Base-by-base conservation (phyloP, 2,797 vertebrate species). In the Halcyon leucocephala region DNA sequence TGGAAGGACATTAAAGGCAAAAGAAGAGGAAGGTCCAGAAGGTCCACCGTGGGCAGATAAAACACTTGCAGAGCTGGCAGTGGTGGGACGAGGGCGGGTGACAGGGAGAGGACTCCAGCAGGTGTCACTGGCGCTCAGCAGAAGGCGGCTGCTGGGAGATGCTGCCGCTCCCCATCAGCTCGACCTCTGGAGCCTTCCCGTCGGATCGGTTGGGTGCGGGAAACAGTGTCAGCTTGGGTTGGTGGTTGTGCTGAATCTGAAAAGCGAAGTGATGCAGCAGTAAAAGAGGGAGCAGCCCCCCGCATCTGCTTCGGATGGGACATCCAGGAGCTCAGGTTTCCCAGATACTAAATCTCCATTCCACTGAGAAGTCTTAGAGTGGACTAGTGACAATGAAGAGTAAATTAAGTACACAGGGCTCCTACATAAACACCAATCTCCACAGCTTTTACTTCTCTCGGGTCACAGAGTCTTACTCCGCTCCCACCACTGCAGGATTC, bases 111-210 rank as follows among this genome's bases (percentile, higher is more conserved):
- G 58, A 60, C 14, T 72, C 96, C 97, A 90, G 97, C 90, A 98
- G 97, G 78, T 95, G 94, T 96, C 96, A 97, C 94, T 26, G 69
- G 92, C 91, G 85, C 42, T 79, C 69, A 96, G 94, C 76, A 24
- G 72, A 94, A 92, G 4, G 46, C 25, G 2, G 72, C 57, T 29
- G 82, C 73, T 31, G 72, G 29, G 54, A 12, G 48, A 46, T 17
- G 83, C 58, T 57, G 31, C 31, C 20, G 54, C 54, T 57, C 15
- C 93, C 81, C 37, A 3, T 29, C 16, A 84, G 86, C 58, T 80
- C 46, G 93, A 79, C 95, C 89, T 87, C 92, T 88, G 89, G 93
- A 93, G 92, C 84, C 41, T 95, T 69, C 37, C 2, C 9, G 64
- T 46, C 33, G 28, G 39, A 76, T 12, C 49, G 20, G 39, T 19